Evolutionary conservation across 2,888 invertebrate species (phyloP).

Genomic region (Drosophila kambysellisi): DNA sequence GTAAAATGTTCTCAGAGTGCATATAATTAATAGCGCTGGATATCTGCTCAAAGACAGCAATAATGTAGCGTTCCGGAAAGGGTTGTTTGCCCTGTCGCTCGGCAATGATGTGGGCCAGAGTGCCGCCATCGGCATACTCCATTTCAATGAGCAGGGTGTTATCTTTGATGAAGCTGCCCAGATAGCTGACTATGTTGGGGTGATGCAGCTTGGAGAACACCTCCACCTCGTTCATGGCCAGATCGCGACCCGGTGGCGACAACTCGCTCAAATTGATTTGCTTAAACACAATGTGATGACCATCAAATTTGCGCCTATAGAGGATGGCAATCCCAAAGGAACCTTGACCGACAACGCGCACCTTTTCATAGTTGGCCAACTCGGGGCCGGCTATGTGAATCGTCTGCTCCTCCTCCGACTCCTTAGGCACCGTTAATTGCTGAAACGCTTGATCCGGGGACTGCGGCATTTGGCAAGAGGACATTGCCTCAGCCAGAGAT

Average conservation of each 20-base stretch:
- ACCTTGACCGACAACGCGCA: slow-evolving; percentile 85
- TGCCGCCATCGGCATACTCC: slow-evolving; percentile 92
- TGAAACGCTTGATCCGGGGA: slow-evolving; percentile 30
- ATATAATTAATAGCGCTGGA: slow-evolving; percentile 89
- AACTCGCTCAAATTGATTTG: slow-evolving; percentile 90
- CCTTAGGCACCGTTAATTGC: slow-evolving; percentile 52
- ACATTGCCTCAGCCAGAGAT: slow-evolving; percentile 65
- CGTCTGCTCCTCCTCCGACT: slow-evolving; percentile 27
- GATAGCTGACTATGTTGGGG: slow-evolving; percentile 90
- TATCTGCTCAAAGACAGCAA: slow-evolving; percentile 89
- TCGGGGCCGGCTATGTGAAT: slow-evolving; percentile 77
- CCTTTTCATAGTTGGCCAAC: slow-evolving; percentile 82
- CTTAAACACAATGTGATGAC: slow-evolving; percentile 89
- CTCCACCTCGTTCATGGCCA: slow-evolving; percentile 90
- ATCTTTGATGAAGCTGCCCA: slow-evolving; percentile 90
- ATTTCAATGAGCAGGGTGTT: slow-evolving; percentile 90
- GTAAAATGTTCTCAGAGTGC: slow-evolving; percentile 89
- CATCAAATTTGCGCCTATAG: slow-evolving; percentile 88
- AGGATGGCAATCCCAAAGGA: slow-evolving; percentile 91
- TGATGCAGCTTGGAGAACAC: slow-evolving; percentile 90
- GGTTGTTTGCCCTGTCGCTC: slow-evolving; percentile 85
- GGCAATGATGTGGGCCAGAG: slow-evolving; percentile 88
- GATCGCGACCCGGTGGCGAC: slow-evolving; percentile 88
- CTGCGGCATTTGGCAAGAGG: slow-evolving; percentile 40
- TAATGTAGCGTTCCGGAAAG: slow-evolving; percentile 88